Base-by-base conservation (phyloP, 2,888 invertebrate genomes). In the Malthinus flaveolus region DNA sequence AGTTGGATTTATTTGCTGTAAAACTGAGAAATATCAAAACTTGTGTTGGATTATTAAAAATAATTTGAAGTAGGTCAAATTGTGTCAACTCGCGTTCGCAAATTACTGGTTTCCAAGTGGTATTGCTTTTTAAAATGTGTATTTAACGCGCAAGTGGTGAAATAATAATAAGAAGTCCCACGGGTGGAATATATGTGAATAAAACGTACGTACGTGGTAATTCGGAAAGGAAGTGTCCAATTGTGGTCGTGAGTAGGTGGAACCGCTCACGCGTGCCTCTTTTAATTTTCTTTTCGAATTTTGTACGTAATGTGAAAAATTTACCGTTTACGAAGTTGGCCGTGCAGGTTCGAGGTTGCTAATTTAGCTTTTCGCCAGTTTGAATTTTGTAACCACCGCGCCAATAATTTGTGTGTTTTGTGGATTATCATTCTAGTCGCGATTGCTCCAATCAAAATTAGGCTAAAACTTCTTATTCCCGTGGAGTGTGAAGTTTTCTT, bases 171-270 rank as follows among this genome's bases (percentile, higher is more conserved):
- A 59, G 50, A 52, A 59, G 59, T 59, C 59, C 59, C 59, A 59
- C 59, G 59, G 59, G 48, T 52, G 56, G 56, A 59, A 23, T 23
- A 23, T 49, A 49, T 45, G 46, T 51, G 51, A 32, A 32, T 46
- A 12, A 31, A 47, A 33, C 34, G 48, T 52, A 49, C 49, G 52
- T 52, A 50, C 15, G 54, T 51, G 15, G 54, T 48, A 59, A 62
- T 59, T 59, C 62, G 49, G 52, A 56, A 54, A 62, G 62, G 62
- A 62, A 62, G 62, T 62, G 56, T 54, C 62, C 59, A 62, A 62
- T 62, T 62, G 62, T 50, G 53, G 56, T 36, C 46, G 53, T 44
- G 59, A 59, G 62, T 62, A 51, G 62, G 62, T 50, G 56, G 62
- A 48, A 34, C 57, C 56, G 62, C 59, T 62, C 59, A 59, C 59